Base-by-base conservation (phyloP, 2,888 invertebrate genomes). In the Cheilosia pagana region DNA sequence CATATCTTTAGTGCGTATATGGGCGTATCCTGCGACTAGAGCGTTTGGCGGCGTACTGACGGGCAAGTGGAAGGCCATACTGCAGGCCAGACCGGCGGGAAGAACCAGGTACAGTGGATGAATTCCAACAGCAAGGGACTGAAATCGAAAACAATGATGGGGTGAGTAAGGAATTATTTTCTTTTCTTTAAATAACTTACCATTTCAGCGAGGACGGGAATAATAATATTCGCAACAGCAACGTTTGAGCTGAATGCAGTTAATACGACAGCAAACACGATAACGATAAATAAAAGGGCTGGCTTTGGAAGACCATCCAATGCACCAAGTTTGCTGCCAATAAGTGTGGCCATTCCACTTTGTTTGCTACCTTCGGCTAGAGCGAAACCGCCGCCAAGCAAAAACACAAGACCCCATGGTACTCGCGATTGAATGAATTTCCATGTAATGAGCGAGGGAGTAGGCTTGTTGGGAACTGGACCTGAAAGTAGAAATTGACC, bases 41-140 rank as follows among this genome's bases (percentile, higher is more conserved):
- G 98, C 98, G 92, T 98, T 98, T 16, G 98, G 98, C 2, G 98
- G 98, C 0, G 98, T 98, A 59, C 98, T 98, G 14, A 98, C 98
- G 0, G 98, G 98, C 91, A 98, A 93, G 93, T 97, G 97, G 94
- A 98, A 97, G 8, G 96, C 97, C 93, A 97, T 97, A 68, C 98
- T 98, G 90, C 97, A 97, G 23, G 97, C 96, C 25, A 98, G 92
- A 0, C 98, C 94, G 0, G 97, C 97, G 0, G 98, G 98, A 88
- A 98, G 93, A 95, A 98, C 97, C 90, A 98, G 93, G 92, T 96
- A 97, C 76, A 98, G 92, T 0, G 98, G 98, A 92, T 98, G 97
- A 72, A 97, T 93, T 88, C 93, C 91, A 70, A 96, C 93, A 0
- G 94, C 94, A 14, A 95, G 92, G 0, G 96, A 94, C 96, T 96